phyloP scores from a whole-genome alignment of 2,888 invertebrate genomes.

The Cheilosia variabilis region DNA sequence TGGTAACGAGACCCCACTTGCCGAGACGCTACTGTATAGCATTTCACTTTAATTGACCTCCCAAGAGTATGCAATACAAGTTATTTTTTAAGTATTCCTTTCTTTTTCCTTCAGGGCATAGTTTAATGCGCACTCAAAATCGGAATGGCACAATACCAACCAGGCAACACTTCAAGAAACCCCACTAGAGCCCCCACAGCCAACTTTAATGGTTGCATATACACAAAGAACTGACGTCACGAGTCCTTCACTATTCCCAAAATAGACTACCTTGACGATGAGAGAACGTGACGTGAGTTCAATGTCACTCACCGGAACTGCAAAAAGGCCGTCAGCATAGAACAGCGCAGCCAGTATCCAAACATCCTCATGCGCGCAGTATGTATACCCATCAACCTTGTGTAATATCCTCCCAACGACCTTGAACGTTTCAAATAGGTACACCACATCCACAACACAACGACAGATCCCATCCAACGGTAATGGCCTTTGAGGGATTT shows the following conservation, averaged over 20 bases:
- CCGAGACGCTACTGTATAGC: conserved; percentile 3
- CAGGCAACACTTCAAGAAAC: neutral
- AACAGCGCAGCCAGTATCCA: conserved; percentile 21
- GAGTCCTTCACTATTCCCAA: conserved; percentile 62
- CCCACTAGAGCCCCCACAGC: neutral
- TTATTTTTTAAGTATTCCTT: neutral
- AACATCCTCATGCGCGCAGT: conserved; percentile 47
- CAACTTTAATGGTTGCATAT: conserved; percentile 46
- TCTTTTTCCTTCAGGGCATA: neutral
- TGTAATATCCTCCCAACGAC: conserved; percentile 67
- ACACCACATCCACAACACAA: conserved; percentile 12
- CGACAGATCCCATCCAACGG: conserved; percentile 33
- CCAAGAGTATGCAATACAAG: conserved; percentile 40
- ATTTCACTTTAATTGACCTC: conserved; percentile 22
- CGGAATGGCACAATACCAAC: neutral
- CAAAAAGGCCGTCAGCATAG: conserved; percentile 51
- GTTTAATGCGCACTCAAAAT: neutral
- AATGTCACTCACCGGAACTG: conserved; percentile 74
- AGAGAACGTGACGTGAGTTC: conserved; percentile 70
- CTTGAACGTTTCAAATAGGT: conserved; percentile 59
- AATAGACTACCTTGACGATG: conserved; percentile 65
- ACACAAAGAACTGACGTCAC: conserved; percentile 55
- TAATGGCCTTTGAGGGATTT: conserved; percentile 67
- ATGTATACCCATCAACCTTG: conserved; percentile 51
- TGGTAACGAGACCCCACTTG: neutral